Base-by-base conservation (phyloP, 30 jellyfish, hydroid and myxozoan species). In the Pelagia noctiluca region DNA sequence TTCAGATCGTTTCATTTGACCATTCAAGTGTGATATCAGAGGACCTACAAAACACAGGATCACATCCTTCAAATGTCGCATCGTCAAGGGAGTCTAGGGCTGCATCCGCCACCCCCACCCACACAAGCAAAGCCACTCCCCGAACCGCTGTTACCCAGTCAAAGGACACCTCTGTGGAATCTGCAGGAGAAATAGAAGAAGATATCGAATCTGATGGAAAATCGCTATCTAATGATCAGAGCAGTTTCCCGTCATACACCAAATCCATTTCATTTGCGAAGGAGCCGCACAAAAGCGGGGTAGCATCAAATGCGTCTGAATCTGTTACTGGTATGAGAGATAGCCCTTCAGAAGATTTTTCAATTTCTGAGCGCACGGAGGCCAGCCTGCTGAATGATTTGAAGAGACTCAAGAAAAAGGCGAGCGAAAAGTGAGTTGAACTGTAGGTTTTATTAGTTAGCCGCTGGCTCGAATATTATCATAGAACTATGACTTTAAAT, bases 361-460 rank as follows among this genome's bases (percentile, higher is more conserved):
- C 92, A 35, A 26, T 75, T 7, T 63, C 96, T 1, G 96, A 86
- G 32, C 86, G 28, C 53, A 75, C 90, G 0, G 76, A 80, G 63
- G 85, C 98, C 16, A 92, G 96, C 49, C 50, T 92, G 82, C 38
- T 88, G 0, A 63, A 63, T n/a, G 96, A 86, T 63, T 76, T 92
- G 50, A 92, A 86, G 77, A 86, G 75, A 37, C 68, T 92, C 75
- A 66, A 75, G 71, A 71, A 81, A 48, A 86, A 76, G 63, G 81
- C 98, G 3, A 86, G 98, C 60, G 90, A 92, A 74, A 75, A 88
- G 98, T 92, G 49, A 35, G 90, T 84, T 19, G 0, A 25, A 21
- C 50, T 12, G 26, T 7, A 12, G 11, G 24, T 63, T 8, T 22
- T 63, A 5, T 23, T 63, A 24, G 19, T 13, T 23, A 12, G 2